Evolutionary conservation across 2,888 invertebrate genomes (phyloP), one percentile per base, ranked within the genome.

Genomic region (Chrysolina haemoptera): DNA sequence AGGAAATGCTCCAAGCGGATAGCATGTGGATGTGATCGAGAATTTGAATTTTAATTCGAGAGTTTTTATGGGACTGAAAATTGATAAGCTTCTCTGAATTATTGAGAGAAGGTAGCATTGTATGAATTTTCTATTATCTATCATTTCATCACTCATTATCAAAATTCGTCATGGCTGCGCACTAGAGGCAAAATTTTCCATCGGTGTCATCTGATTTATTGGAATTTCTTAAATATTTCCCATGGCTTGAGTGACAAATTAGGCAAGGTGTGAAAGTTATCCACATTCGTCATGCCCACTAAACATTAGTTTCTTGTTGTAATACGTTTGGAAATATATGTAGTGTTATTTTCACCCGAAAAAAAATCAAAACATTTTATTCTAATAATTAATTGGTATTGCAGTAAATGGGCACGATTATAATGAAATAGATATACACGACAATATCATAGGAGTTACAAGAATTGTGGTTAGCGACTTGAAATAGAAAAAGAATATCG

Each of bases 231-330:
- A 14, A n/a, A 59, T 14, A 1, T 12, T 55, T 46, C n/a, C 35
- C 11, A 3, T 10, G n/a, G 0, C 59, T 16, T 22, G 59, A 22
- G 12, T 35, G 27, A 59, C 20, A 27, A 22, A 27, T 35, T 2
- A 27, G 27, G 35, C n/a, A n/a, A 27, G 14, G 8, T 27, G 59
- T 59, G 59, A 59, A 59, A 59, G 55, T 22, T 20, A 55, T 35
- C 59, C 12, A n/a, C 59, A 59, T 59, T 59, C 59, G 59, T 59
- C 59, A 59, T 27, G 59, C 59, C 27, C 8, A 35, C n/a, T 59
- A 59, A 59, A 27, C 59, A 12, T n/a, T 16, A 20, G 18, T 11
- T 53, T 53, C 53, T 12, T 11, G 53, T 20, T 18, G 20, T 5
- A 18, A 12, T 12, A 53, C 11, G 20, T 20, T 22, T 53, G 5